Conservation (phyloP, 2,888 invertebrate species). For the Pristionchus maxplancki region DNA sequence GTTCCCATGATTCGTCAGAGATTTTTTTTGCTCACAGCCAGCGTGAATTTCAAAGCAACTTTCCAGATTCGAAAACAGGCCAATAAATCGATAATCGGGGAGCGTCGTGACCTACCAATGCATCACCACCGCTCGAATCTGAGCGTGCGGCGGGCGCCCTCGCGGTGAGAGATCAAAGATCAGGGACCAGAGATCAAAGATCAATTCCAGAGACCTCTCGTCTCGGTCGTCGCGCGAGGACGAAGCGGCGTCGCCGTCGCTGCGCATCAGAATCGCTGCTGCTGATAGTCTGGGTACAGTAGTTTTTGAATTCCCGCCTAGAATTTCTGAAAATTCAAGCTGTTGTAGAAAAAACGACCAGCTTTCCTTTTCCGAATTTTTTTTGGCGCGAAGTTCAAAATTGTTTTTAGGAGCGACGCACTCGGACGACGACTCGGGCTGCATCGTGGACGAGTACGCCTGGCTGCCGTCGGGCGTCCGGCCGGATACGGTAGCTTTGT, state of each 20-base stretch:
- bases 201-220: conserved; percentile 31
- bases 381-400: neutral
- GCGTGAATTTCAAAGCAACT: neutral
- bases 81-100: neutral
- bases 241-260: conserved; percentile 69
- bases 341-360: neutral
- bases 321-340: neutral
- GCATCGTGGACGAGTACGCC: conserved; percentile 96
- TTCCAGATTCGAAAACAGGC: neutral
- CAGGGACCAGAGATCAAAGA: conserved; percentile 21
- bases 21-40: neutral
- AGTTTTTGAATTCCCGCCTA: neutral
- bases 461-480: conserved; percentile 97
- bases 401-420: neutral
- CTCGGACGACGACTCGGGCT: conserved; percentile 94
- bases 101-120: neutral
- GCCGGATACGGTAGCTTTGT: conserved; percentile 91
- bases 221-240: conserved; percentile 46
- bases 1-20: conserved; percentile 24
- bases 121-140: conserved; percentile 45
- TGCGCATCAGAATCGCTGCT: conserved; percentile 70
- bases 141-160: conserved; percentile 44
- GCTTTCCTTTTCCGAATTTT: neutral
- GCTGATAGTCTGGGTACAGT: conserved; percentile 66
- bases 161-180: conserved; percentile 42